Evolutionary conservation across 2,888 invertebrate genomes (phyloP).

Genomic region (Andrena haemorrhoa): DNA sequence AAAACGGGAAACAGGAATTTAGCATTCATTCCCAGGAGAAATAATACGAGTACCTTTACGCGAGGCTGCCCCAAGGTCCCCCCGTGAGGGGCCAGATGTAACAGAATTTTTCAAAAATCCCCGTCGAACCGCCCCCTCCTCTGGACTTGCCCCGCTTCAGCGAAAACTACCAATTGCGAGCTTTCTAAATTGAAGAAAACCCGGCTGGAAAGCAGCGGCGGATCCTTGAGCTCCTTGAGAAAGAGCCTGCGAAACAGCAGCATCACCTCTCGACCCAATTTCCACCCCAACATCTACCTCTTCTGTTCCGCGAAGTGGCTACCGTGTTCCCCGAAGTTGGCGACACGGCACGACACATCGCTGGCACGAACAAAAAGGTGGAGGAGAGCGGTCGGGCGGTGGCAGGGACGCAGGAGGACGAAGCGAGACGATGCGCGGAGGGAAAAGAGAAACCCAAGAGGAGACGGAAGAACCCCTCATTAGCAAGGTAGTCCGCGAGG

Average conservation of each 20-base stretch:
- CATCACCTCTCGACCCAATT: slow-evolving; percentile 33
- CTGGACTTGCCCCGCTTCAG: too few species aligned
- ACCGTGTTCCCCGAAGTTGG: slow-evolving; percentile 58
- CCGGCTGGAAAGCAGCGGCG: background rate
- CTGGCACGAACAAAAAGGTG: slow-evolving; percentile 41
- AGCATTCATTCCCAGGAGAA: slow-evolving; percentile 66
- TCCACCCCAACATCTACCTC: slow-evolving; percentile 16
- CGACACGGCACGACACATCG: slow-evolving; percentile 52
- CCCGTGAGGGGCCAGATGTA: slow-evolving; percentile 1
- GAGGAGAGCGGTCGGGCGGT: slow-evolving; percentile 4
- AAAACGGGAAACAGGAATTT: slow-evolving; percentile 65
- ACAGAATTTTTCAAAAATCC: slow-evolving; percentile 11
- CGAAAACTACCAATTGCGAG: too few species aligned
- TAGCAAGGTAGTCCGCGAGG: slow-evolving; percentile 73
- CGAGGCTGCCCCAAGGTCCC: slow-evolving; percentile 14
- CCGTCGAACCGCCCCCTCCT: too few species aligned
- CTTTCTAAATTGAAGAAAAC: too few species aligned
- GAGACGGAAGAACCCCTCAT: slow-evolving; percentile 70
- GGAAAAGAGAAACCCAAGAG: slow-evolving; percentile 17
- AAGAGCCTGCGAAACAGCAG: background rate
- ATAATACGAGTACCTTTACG: slow-evolving; percentile 56
- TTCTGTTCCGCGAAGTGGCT: slow-evolving; percentile 49
- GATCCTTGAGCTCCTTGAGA: background rate
- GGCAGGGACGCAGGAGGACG: background rate
- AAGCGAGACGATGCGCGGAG: background rate